Conservation (phyloP, 2,888 invertebrate species). For the Drosophila mimetica region DNA sequence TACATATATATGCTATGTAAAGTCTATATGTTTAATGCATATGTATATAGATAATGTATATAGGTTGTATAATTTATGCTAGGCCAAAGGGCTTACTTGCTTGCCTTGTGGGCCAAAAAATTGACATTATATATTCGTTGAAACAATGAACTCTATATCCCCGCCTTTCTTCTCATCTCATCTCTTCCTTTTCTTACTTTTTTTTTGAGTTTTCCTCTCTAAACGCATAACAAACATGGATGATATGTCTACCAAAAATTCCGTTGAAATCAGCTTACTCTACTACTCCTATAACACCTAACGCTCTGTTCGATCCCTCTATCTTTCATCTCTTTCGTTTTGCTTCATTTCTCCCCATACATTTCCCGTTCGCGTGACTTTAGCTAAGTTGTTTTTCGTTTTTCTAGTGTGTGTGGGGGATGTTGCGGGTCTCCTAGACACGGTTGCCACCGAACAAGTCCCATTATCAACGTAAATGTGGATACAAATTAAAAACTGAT, state of each 20-base stretch:
- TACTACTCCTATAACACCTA: not conserved
- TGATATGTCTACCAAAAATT: slow-evolving; percentile 41
- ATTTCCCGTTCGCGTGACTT: slow-evolving; percentile 13
- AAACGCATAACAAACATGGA: slow-evolving; percentile 38
- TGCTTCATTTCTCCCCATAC: slow-evolving; percentile 2
- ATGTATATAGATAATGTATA: slow-evolving; percentile 41
- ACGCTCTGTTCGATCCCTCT: not conserved
- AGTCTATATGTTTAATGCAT: slow-evolving; percentile 41
- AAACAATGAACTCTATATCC: slow-evolving; percentile 36
- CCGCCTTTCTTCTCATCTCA: not conserved
- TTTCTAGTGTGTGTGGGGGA: slow-evolving; percentile 11
- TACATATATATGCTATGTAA: slow-evolving; percentile 34
- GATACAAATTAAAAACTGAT: slow-evolving; percentile 1
- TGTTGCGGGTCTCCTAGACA: not conserved
- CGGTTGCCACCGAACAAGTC: not conserved
- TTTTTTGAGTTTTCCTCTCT: not conserved
- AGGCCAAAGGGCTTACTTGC: slow-evolving; percentile 36
- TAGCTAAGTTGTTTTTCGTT: slow-evolving; percentile 22
- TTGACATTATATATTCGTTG: slow-evolving; percentile 69
- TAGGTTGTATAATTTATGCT: slow-evolving; percentile 63
- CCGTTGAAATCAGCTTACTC: slow-evolving; percentile 12
- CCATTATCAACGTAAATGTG: not conserved
- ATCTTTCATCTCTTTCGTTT: slow-evolving; percentile 3
- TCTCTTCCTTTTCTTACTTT: not conserved
- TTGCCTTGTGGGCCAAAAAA: slow-evolving; percentile 32